These are phyloP conservation scores for Oreochromis niloticus DNA, from an alignment of 2,113 vertebrate genomes.

Conservation along the genomic window DNA sequence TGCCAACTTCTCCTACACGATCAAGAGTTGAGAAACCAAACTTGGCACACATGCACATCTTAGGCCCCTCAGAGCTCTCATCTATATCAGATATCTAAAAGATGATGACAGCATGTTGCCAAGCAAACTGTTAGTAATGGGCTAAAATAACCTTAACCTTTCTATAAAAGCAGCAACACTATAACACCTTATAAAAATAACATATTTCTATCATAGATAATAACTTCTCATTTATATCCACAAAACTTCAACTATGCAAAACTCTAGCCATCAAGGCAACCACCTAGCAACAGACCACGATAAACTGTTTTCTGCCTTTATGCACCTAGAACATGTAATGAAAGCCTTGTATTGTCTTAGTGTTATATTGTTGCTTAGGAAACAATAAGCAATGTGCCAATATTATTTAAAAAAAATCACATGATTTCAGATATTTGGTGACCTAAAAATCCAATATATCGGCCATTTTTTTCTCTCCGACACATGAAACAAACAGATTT, in stretches of 20 bases:
- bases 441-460: fast-evolving
- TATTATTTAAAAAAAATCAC: not conserved
- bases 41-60: not conserved
- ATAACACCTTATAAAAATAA: not conserved
- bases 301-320: not conserved
- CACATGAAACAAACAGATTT: not conserved
- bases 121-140: not conserved
- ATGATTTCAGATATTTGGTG: not conserved
- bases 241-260: not conserved
- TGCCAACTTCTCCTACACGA: fast-evolving
- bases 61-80: not conserved
- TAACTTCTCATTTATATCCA: not conserved
- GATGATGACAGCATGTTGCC: not conserved
- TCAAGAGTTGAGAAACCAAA: not conserved
- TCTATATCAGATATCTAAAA: not conserved
- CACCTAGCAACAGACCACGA: not conserved
- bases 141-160: not conserved
- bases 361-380: not conserved
- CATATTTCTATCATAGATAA: not conserved
- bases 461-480: fast-evolving
- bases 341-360: not conserved
- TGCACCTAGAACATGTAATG: not conserved
- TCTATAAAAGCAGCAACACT: not conserved
- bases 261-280: not conserved
- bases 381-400: fast-evolving